These are phyloP conservation scores for Cataglyphis rosenhaueri DNA, from an alignment of 2,888 invertebrate genomes.

Conservation along the genomic window DNA sequence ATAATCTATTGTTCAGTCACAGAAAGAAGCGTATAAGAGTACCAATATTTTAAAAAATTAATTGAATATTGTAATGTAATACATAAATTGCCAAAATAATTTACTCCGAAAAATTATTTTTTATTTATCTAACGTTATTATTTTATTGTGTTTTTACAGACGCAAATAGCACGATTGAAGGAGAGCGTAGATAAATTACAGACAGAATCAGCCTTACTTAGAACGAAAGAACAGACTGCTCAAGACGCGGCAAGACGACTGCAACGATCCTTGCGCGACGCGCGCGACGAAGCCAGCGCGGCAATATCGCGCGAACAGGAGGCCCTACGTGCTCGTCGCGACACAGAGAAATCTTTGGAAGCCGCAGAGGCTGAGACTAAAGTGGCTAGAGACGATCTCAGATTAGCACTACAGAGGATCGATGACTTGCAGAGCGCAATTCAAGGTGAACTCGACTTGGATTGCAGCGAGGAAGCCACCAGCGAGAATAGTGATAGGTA, in stretches of 20 bases:
- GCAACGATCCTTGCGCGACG: slow-evolving; percentile 90
- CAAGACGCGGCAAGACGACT: slow-evolving; percentile 92
- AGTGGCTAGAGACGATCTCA: slow-evolving; percentile 92
- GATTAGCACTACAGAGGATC: slow-evolving; percentile 95
- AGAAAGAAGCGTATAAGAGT: not conserved
- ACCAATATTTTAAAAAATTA: not conserved
- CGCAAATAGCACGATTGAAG: slow-evolving; percentile 89
- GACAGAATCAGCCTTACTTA: slow-evolving; percentile 90
- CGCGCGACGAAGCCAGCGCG: slow-evolving; percentile 92
- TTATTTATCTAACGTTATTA: not conserved
- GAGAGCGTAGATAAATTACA: slow-evolving; percentile 91
- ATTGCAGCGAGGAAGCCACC: slow-evolving; percentile 87
- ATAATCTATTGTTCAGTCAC: not conserved
- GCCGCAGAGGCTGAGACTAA: slow-evolving; percentile 90
- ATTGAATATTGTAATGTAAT: not conserved
- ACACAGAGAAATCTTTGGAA: slow-evolving; percentile 91
- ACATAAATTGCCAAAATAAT: not conserved
- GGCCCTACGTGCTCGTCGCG: slow-evolving; percentile 90
- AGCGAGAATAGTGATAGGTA: slow-evolving; percentile 89
- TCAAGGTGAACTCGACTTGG: slow-evolving; percentile 92
- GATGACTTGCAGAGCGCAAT: slow-evolving; percentile 97
- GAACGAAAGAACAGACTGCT: slow-evolving; percentile 91
- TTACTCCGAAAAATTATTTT: not conserved
- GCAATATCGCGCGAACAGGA: slow-evolving; percentile 92
- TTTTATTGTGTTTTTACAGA: slow-evolving; percentile 71